Conservation (phyloP, 2,888 invertebrate species). For the Atethmia centrago region DNA sequence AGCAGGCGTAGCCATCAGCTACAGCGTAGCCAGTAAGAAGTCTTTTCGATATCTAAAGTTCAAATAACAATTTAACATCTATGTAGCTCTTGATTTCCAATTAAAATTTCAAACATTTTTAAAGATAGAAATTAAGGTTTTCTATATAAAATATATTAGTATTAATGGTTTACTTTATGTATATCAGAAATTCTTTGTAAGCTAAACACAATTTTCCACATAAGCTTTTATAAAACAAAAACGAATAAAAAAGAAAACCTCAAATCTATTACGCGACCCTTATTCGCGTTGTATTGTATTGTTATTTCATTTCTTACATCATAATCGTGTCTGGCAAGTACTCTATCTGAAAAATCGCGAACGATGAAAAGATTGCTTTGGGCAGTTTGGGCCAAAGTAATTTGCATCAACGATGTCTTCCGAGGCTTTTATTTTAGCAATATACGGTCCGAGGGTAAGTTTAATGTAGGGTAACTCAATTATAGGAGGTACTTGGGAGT, state of each 20-base stretch:
- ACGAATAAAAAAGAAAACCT: constrained; percentile 24
- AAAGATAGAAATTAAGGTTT: neutral
- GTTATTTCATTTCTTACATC: constrained; percentile 41
- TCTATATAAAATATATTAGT: neutral
- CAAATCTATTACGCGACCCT: constrained; percentile 21
- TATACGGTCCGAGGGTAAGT: constrained; percentile 81
- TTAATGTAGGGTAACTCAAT: constrained; percentile 86
- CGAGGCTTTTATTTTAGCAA: constrained; percentile 82
- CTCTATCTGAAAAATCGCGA: constrained; percentile 44
- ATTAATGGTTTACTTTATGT: neutral
- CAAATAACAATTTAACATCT: neutral
- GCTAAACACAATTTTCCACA: constrained; percentile 6
- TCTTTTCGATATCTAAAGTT: neutral
- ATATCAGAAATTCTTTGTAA: neutral
- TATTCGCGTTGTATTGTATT: constrained; percentile 20
- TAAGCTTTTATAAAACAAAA: constrained; percentile 11
- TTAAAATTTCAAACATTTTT: neutral
- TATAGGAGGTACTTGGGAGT: constrained; percentile 75
- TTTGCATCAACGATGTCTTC: constrained; percentile 64
- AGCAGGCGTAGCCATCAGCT: constrained; percentile 21
- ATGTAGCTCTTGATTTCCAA: neutral
- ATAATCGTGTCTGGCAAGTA: constrained; percentile 30
- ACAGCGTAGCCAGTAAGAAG: constrained; percentile 19
- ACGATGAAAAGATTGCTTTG: constrained; percentile 57
- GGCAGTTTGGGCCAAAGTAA: constrained; percentile 53